These are phyloP conservation scores for Ariopsis seemanni DNA, from an alignment of 2,113 vertebrate genomes.

Conservation along the genomic window DNA sequence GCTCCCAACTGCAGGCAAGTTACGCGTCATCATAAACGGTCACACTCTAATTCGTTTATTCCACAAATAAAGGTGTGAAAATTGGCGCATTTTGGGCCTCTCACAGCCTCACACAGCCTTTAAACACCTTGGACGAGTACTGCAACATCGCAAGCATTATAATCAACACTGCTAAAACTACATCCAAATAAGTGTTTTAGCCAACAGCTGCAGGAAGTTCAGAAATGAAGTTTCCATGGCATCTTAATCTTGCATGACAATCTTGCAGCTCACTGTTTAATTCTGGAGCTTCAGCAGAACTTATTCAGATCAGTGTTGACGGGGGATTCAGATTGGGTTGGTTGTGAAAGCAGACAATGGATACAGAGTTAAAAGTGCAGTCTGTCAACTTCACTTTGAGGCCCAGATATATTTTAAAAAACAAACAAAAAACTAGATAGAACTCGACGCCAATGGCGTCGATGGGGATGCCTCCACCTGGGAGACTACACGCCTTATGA, in stretches of 20 bases:
- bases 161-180: not conserved
- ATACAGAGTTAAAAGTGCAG: not conserved
- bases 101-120: not conserved
- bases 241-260: not conserved
- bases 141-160: not conserved
- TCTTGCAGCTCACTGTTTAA: not conserved
- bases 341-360: not conserved
- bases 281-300: not conserved
- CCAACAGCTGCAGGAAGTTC: not conserved
- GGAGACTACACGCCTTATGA: no score
- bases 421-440: no score
- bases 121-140: not conserved
- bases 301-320: not conserved
- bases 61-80: not conserved
- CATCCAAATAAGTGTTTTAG: not conserved
- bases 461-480: no score
- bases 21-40: not conserved
- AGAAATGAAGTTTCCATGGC: not conserved
- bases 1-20: not conserved
- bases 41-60: not conserved
- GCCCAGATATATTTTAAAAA: no score
- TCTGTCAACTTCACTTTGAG: not conserved
- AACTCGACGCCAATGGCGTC: no score
- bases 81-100: not conserved
- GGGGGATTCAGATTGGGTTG: not conserved